Base-by-base conservation (phyloP, 2,888 invertebrate species). In the Conchocele bisecta region DNA sequence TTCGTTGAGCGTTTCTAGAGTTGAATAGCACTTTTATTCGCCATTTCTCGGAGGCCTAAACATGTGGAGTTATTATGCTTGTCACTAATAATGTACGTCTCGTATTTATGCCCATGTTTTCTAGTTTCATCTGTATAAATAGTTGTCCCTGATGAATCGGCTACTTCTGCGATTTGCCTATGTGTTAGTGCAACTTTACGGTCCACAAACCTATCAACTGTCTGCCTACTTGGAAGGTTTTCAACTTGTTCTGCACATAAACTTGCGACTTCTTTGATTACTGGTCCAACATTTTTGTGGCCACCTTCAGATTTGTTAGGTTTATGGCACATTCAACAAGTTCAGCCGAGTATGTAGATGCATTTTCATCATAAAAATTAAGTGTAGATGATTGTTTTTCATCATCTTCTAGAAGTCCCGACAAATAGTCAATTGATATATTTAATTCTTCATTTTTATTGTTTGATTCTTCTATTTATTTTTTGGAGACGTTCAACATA, bases 121-220 rank as follows among this genome's bases (percentile, higher is more conserved):
- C 72, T 51, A 3, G 77, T 78, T 48, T 75, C 80, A 70, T 56
- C 66, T 69, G 60, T 73, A 69, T 24, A 69, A 46, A 26, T 63
- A 73, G 7, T 73, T 46, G 17, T 50, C 57, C 28, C 42, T 54
- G 39, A 35, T 20, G 22, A 11, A 5, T 58, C 9, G 7, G 28
- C 24, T 5, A 54, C 59, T 15, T 50, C 22, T 33, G 29, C 57
- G 20, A 65, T 35, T 9, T 76, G 70, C 29, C 39, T 68, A 13
- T 65, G 61, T 7, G 64, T 17, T 24, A 72, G 41, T 20, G 67
- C 28, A n/a, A 51, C n/a, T 41, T 71, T 70, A 6, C 51, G 41
- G 37, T 71, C 56, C 11, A 64, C 65, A 46, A 75, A 59, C 11
- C 50, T 50, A 33, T 75, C 37, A 6, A 71, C 61, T 48, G 75